Evolutionary conservation across 2,888 invertebrate genomes (phyloP).

Genomic region (Agriopis leucophaearia): DNA sequence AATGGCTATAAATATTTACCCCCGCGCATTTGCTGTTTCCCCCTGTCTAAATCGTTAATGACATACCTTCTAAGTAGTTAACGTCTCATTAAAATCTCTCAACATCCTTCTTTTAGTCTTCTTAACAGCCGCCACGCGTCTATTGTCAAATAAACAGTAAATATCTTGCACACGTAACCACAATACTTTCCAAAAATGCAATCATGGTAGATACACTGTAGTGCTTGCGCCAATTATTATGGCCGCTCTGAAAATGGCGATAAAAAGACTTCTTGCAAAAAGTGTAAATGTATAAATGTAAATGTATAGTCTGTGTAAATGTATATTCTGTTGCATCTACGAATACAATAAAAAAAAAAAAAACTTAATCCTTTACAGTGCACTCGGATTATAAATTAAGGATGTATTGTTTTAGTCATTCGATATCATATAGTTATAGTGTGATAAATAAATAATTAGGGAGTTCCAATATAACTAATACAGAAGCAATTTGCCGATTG

Average conservation of each 20-base stretch:
- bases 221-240: not conserved
- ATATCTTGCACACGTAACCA: slow-evolving; percentile 63
- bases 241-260: not conserved
- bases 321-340: too few species aligned
- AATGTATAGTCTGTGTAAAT: too few species aligned
- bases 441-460: too few species aligned
- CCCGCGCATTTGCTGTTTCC: not conserved
- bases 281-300: too few species aligned
- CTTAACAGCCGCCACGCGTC: slow-evolving; percentile 28
- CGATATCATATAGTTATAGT: too few species aligned
- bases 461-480: too few species aligned
- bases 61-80: slow-evolving; percentile 1
- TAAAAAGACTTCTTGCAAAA: not conserved
- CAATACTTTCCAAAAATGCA: slow-evolving; percentile 67
- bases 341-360: too few species aligned
- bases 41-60: not conserved
- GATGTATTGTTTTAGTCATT: too few species aligned
- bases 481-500: too few species aligned
- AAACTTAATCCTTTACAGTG: too few species aligned
- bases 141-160: slow-evolving; percentile 22
- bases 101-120: slow-evolving; percentile 1
- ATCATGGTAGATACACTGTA: not conserved
- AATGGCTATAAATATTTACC: not conserved
- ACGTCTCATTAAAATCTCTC: slow-evolving; percentile 18
- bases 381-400: too few species aligned